Conservation (phyloP, 2,113 vertebrate species). For the Coptodon rendalli region DNA sequence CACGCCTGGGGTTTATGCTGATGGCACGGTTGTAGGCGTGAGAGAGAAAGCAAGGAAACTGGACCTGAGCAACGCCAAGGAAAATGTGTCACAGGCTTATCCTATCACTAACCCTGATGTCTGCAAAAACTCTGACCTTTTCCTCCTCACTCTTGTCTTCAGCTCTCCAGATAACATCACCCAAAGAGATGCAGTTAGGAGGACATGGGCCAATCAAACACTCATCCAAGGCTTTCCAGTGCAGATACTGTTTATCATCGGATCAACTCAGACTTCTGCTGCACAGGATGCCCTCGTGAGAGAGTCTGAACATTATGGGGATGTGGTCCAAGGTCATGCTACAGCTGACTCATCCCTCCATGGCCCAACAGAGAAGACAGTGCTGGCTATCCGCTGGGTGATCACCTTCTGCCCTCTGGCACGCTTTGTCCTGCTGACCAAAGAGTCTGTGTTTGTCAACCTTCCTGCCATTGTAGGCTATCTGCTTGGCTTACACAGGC, state of each 20-base stretch:
- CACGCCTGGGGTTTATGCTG: conserved; percentile 73
- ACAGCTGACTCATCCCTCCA: conserved; percentile 64
- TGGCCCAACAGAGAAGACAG: conserved; percentile 69
- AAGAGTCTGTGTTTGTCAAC: conserved; percentile 79
- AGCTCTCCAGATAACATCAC: conserved; percentile 74
- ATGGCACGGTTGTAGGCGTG: conserved; percentile 71
- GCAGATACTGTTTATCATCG: conserved; percentile 78
- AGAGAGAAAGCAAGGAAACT: conserved; percentile 81
- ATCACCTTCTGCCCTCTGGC: conserved; percentile 81
- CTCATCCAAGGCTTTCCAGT: conserved; percentile 53
- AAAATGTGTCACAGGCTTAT: conserved; percentile 74
- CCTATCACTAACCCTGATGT: conserved; percentile 45
- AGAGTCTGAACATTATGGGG: conserved; percentile 72
- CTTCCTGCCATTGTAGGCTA: conserved; percentile 73
- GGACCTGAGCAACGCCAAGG: conserved; percentile 60
- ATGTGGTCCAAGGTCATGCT: conserved; percentile 77
- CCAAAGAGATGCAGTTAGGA: conserved; percentile 74
- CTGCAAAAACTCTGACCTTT: conserved; percentile 72
- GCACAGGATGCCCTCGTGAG: conserved; percentile 62
- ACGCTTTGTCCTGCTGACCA: conserved; percentile 78
- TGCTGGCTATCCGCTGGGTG: conserved; percentile 77
- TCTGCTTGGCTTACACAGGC: conserved; percentile 75
- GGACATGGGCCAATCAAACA: conserved; percentile 82
- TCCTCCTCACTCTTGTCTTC: conserved; percentile 80
- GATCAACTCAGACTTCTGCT: conserved; percentile 56